Conservation (phyloP, 2,113 vertebrate species). For the Cebus imitator region DNA sequence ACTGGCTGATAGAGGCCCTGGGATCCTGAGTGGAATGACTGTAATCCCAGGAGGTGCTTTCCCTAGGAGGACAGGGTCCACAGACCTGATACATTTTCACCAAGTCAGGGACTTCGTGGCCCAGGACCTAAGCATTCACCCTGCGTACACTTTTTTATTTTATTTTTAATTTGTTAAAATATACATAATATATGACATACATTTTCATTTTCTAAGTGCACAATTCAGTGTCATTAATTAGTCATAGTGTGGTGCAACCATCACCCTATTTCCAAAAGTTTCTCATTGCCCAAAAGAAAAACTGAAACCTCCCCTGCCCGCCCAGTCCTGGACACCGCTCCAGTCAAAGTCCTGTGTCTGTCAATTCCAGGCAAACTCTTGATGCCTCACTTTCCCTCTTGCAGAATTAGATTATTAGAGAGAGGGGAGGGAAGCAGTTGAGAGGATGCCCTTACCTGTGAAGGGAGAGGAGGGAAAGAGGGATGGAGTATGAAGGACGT, state of each 20-base stretch:
- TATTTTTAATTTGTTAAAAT: not conserved
- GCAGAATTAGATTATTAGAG: not conserved
- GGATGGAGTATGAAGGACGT: no score
- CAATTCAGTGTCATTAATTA: not conserved
- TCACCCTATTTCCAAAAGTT: not conserved
- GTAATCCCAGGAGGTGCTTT: rapidly evolving
- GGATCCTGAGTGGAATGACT: rapidly evolving
- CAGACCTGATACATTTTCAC: not conserved
- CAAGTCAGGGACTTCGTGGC: not conserved
- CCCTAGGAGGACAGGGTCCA: rapidly evolving
- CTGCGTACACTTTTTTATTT: not conserved
- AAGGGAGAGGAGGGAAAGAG: not conserved
- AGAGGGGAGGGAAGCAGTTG: not conserved
- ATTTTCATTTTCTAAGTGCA: not conserved
- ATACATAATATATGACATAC: rapidly evolving
- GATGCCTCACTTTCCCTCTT: not conserved
- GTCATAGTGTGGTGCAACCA: rapidly evolving
- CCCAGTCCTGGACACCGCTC: not conserved
- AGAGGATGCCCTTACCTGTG: rapidly evolving
- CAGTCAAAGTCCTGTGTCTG: not conserved
- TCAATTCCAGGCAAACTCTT: no score
- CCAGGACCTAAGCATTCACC: not conserved
- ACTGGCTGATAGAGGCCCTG: not conserved
- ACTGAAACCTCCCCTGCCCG: rapidly evolving
- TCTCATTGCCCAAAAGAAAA: not conserved